Conservation (phyloP, 2,113 vertebrate species). For the Pelecanus crispus region DNA sequence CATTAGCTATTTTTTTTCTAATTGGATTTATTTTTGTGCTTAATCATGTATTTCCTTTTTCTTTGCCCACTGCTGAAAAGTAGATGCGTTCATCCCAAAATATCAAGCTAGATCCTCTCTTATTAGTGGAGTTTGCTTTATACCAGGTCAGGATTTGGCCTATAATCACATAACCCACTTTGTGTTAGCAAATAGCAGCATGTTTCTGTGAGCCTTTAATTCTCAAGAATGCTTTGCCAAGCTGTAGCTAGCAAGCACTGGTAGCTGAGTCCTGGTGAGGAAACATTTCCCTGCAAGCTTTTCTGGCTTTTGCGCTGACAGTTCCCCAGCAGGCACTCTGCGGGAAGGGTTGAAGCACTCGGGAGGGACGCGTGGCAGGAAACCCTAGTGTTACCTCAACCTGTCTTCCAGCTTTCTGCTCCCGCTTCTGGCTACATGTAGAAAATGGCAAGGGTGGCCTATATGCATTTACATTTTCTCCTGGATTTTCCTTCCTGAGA, state of each 20-base stretch:
- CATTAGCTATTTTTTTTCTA: neutral
- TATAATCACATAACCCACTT: neutral
- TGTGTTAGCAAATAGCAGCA: rapidly evolving
- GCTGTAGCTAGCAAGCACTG: neutral
- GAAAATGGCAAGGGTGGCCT: neutral
- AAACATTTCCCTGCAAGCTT: neutral
- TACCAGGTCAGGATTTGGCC: neutral
- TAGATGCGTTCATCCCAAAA: neutral
- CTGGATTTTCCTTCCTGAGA: neutral
- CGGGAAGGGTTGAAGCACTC: rapidly evolving
- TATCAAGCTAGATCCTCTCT: neutral
- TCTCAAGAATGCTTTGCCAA: neutral
- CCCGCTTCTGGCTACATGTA: rapidly evolving
- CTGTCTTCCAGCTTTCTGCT: neutral
- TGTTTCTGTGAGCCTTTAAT: neutral
- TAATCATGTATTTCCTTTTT: neutral
- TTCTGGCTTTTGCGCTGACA: neutral
- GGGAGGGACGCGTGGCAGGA: neutral
- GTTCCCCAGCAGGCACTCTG: neutral
- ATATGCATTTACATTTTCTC: neutral
- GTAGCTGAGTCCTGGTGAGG: neutral
- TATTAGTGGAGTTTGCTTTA: neutral
- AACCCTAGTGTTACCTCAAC: neutral
- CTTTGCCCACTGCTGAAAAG: neutral
- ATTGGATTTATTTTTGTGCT: neutral